A percentile compares a stretch with the other conserved stretches of the same genome.
Evolutionary conservation across 1,140 invertebrate genomes (phyloP).

Genomic region (Cydia strobilella): DNA sequence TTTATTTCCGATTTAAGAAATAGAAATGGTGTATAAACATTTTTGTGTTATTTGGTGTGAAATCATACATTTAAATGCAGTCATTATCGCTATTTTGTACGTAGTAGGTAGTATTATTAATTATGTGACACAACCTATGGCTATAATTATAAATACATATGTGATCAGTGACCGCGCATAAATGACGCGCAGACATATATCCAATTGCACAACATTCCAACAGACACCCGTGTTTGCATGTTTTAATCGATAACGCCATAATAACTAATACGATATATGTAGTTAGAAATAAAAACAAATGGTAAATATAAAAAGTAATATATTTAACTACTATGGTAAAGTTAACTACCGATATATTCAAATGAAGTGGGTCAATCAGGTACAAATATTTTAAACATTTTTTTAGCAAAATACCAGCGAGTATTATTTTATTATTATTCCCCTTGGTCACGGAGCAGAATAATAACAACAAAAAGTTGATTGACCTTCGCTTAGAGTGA

Average conservation of each 20-base stretch:
- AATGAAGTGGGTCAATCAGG: too few species aligned
- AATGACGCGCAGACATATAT: neutral
- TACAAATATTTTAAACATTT: too few species aligned
- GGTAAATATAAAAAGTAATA: neutral
- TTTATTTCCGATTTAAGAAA: too few species aligned
- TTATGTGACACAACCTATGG: too few species aligned
- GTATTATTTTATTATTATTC: neutral
- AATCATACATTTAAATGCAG: too few species aligned
- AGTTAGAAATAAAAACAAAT: neutral
- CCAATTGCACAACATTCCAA: slow-evolving; percentile 1
- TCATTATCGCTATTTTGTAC: too few species aligned
- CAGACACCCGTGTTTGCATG: neutral
- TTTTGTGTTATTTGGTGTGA: too few species aligned
- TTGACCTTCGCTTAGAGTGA: neutral
- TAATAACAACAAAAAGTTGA: neutral
- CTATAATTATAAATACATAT: too few species aligned
- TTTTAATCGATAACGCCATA: neutral
- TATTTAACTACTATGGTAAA: too few species aligned
- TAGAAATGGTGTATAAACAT: too few species aligned
- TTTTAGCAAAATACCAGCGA: neutral
- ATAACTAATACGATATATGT: neutral
- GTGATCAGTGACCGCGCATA: neutral
- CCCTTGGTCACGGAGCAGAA: neutral
- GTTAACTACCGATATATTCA: too few species aligned
- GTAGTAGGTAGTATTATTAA: too few species aligned